Conservation (phyloP, 1,140 invertebrate genomes). For the Pogonus chalceus region DNA sequence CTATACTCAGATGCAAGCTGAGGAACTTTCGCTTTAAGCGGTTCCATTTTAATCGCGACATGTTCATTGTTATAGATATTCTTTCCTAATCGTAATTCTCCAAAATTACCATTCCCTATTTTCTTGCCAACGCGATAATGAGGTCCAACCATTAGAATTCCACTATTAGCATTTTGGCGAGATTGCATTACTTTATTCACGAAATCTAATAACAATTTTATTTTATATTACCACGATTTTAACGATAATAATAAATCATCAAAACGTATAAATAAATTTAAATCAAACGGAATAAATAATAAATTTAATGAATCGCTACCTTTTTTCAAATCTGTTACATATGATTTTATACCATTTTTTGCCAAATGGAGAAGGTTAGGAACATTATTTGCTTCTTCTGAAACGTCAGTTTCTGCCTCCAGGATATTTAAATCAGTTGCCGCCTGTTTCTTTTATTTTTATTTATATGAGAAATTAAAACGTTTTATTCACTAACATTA, state of each 20-base stretch:
- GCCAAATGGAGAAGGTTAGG: background rate
- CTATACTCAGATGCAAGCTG: conserved; percentile 99
- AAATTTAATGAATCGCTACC: no score
- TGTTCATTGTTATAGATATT: conserved; percentile 99
- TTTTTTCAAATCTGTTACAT: background rate
- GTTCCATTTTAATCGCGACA: conserved; percentile 99
- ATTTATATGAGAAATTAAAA: background rate
- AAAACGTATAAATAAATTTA: conserved; percentile 40
- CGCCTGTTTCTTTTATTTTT: no score
- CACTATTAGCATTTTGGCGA: conserved; percentile 45
- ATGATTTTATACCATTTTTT: background rate
- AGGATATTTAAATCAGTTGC: background rate
- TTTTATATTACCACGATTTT: conserved; percentile 58
- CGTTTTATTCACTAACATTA: background rate
- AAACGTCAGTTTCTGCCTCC: background rate
- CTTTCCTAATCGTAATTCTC: conserved; percentile 95
- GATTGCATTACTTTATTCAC: background rate
- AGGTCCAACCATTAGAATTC: conserved; percentile 94
- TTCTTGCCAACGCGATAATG: conserved; percentile 99
- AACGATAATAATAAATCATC: conserved; percentile 59
- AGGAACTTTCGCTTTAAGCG: conserved; percentile 99
- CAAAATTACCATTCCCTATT: conserved; percentile 99
- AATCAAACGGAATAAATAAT: background rate
- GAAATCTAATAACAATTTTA: conserved; percentile 38
- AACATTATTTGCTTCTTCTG: background rate